phyloP scores from a whole-genome alignment of 2,113 vertebrate genomes.

The Ictalurus punctatus region DNA sequence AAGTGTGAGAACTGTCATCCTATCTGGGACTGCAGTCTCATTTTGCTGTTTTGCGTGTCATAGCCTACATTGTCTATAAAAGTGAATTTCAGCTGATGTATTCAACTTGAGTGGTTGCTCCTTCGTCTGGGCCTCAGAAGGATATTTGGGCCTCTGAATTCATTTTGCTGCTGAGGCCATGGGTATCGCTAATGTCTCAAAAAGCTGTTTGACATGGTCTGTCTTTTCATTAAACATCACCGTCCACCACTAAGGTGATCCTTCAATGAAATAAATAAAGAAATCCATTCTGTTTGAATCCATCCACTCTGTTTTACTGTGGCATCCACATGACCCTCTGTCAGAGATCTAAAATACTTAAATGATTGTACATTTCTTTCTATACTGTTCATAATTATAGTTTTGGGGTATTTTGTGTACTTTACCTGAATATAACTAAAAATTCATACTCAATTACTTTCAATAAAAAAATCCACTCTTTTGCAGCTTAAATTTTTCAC shows the following conservation, averaged over 20 bases:
- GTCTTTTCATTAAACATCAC: background rate
- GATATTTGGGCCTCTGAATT: background rate
- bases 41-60: conserved; percentile 19
- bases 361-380: background rate
- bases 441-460: background rate
- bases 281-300: background rate
- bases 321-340: background rate
- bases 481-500: background rate
- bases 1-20: conserved; percentile 53
- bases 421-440: background rate
- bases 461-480: background rate
- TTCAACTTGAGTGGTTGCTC: conserved; percentile 15
- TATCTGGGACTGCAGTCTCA: conserved; percentile 38
- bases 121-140: background rate
- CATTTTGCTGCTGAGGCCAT: background rate
- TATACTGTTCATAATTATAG: too few species aligned
- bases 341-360: background rate
- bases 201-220: background rate
- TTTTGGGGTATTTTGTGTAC: background rate
- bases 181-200: background rate
- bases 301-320: background rate
- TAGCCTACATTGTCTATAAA: background rate
- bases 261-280: conserved; percentile 1
- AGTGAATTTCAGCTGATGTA: conserved; percentile 21
- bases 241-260: background rate